Conservation (phyloP, 1,140 invertebrate species). For the Anoplophora glabripennis region DNA sequence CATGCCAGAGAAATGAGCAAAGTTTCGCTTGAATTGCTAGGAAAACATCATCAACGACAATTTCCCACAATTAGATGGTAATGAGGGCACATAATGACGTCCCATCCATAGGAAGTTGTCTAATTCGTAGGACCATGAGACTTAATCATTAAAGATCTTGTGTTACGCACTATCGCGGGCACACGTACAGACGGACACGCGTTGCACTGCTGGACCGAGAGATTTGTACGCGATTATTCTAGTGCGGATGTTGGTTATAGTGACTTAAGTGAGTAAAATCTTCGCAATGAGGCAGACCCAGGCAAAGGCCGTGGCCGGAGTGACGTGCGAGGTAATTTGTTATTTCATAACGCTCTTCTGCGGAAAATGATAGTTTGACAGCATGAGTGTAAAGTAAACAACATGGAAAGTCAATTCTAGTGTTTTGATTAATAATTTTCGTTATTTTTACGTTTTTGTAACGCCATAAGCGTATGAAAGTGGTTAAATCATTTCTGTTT, state of each 20-base stretch:
- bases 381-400: not conserved
- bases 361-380: too few species aligned
- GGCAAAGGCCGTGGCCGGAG: conserved; percentile 27
- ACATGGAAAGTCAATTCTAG: not conserved
- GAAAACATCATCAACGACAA: not conserved
- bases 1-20: too few species aligned
- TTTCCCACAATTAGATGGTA: too few species aligned
- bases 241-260: conserved; percentile 11
- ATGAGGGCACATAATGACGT: too few species aligned
- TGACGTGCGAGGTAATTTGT: conserved; percentile 28
- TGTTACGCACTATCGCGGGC: too few species aligned
- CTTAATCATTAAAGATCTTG: conserved; percentile 17
- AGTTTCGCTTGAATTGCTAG: not conserved
- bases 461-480: not conserved
- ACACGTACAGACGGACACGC: too few species aligned
- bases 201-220: not conserved
- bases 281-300: conserved; percentile 26
- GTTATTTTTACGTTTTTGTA: not conserved
- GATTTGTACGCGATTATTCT: not conserved
- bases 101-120: not conserved
- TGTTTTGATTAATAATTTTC: not conserved
- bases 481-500: too few species aligned
- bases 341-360: too few species aligned
- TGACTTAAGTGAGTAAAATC: conserved; percentile 9
- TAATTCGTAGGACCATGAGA: conserved; percentile 27